Conservation (phyloP, 2,888 invertebrate species). For the Caenorhabditis becei region DNA sequence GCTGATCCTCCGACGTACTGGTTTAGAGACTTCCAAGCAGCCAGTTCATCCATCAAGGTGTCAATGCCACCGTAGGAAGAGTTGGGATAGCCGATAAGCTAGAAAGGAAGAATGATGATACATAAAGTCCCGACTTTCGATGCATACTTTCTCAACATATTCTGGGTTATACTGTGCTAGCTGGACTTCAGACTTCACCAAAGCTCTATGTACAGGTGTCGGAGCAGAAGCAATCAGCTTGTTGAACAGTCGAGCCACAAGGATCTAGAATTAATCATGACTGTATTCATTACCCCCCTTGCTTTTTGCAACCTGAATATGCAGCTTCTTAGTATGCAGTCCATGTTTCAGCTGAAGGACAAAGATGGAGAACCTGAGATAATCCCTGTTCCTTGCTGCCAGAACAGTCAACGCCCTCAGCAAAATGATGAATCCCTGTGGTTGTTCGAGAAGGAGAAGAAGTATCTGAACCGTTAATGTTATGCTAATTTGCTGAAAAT, state of each 20-base stretch:
- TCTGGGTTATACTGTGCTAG: constrained; percentile 75
- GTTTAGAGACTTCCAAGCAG: constrained; percentile 68
- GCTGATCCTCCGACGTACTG: constrained; percentile 52
- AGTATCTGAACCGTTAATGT: constrained; percentile 68
- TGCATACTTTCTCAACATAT: constrained; percentile 73
- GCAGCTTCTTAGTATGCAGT: constrained; percentile 77
- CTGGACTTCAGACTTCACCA: constrained; percentile 76
- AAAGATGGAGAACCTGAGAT: constrained; percentile 74
- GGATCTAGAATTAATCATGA: constrained; percentile 65
- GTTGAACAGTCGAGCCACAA: constrained; percentile 79
- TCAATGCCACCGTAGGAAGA: constrained; percentile 70
- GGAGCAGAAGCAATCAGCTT: constrained; percentile 75
- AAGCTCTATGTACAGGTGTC: constrained; percentile 68
- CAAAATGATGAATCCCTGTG: constrained; percentile 76
- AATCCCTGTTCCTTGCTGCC: constrained; percentile 77
- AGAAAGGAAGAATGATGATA: constrained; percentile 37
- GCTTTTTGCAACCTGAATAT: constrained; percentile 76
- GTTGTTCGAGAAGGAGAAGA: constrained; percentile 74
- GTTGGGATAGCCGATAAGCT: constrained; percentile 71
- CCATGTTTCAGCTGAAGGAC: constrained; percentile 78
- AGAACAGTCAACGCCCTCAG: constrained; percentile 74
- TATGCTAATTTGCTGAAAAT: constrained; percentile 36
- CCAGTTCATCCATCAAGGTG: constrained; percentile 70
- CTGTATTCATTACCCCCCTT: not conserved
- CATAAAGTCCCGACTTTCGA: not conserved